A percentile compares a stretch with the other conserved stretches of the same genome.
These are phyloP conservation scores for Drosophila parabipectinata DNA, from an alignment of 1,140 invertebrate genomes.

Conservation along the genomic window DNA sequence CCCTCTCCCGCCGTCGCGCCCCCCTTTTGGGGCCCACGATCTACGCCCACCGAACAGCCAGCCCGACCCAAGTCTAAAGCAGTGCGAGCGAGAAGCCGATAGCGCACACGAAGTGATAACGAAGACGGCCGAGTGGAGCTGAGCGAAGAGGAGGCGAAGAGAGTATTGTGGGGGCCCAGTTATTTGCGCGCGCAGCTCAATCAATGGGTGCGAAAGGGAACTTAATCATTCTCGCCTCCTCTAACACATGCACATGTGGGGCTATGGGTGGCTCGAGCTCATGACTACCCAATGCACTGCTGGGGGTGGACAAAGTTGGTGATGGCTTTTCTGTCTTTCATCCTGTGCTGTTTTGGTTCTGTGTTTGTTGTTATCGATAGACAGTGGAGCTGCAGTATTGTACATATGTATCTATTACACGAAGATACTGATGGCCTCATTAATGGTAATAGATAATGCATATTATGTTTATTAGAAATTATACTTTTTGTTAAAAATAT, in stretches of 20 bases:
- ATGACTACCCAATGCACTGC: constrained; percentile 47
- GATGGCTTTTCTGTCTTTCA: background rate
- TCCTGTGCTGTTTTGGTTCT: background rate
- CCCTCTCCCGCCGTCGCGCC: constrained; percentile 3
- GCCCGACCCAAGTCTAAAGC: background rate
- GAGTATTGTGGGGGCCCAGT: constrained; percentile 36
- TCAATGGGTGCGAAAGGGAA: constrained; percentile 28
- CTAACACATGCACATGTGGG: constrained; percentile 21
- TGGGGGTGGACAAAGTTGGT: constrained; percentile 40
- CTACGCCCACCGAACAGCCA: constrained; percentile 1
- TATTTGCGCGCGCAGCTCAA: constrained; percentile 59
- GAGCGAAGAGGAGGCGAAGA: constrained; percentile 1
- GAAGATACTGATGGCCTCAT: constrained; percentile 10
- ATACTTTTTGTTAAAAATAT: too few relatives aligned
- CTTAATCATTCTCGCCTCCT: constrained; percentile 5
- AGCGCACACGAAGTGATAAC: constrained; percentile 49
- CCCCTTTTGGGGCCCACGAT: constrained; percentile 5
- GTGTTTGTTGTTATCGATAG: constrained; percentile 19
- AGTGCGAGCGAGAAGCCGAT: constrained; percentile 26
- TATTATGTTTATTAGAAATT: too few relatives aligned
- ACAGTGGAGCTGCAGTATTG: constrained; percentile 13
- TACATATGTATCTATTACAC: too few relatives aligned
- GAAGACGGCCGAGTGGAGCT: constrained; percentile 33
- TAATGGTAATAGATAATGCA: background rate
- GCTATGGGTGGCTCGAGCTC: constrained; percentile 12